A percentile compares a stretch with the other conserved stretches of the same genome.
These are phyloP conservation scores for Falcaria lacertinaria DNA, from an alignment of 2,888 invertebrate species.

Conservation along the genomic window DNA sequence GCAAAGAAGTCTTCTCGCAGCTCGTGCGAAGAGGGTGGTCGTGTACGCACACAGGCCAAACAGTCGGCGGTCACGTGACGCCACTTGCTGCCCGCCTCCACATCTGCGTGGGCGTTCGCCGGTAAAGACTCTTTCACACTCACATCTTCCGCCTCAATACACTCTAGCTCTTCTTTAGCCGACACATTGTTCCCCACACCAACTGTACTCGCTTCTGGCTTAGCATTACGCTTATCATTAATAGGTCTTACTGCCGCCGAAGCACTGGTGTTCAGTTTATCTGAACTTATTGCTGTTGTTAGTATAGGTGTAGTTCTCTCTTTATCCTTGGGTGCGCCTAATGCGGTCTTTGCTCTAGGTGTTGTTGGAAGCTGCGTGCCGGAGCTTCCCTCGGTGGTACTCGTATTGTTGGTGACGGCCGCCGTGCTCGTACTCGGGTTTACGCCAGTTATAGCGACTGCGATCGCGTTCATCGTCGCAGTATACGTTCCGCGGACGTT, in stretches of 20 bases:
- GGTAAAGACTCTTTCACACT: conserved; percentile 11
- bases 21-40: conserved; percentile 66
- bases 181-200: background rate
- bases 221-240: background rate
- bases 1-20: conserved; percentile 72
- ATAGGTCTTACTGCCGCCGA: background rate
- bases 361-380: background rate
- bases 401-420: background rate
- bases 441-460: background rate
- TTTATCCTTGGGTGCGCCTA: background rate
- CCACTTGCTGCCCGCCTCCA: conserved; percentile 33
- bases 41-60: conserved; percentile 58
- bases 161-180: background rate
- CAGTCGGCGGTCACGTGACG: conserved; percentile 55
- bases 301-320: conserved; percentile 4
- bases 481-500: background rate
- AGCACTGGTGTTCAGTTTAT: background rate
- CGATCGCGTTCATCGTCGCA: conserved; percentile 1
- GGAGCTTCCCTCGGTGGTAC: conserved; percentile 5
- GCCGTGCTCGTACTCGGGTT: background rate
- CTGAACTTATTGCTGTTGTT: background rate
- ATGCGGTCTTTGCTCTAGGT: conserved; percentile 10
- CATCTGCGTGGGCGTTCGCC: conserved; percentile 12
- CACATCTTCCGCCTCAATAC: background rate
- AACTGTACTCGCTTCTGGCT: background rate